These are phyloP conservation scores for Megalops cyprinoides DNA, from an alignment of 2,797 vertebrate species.

Conservation along the genomic window DNA sequence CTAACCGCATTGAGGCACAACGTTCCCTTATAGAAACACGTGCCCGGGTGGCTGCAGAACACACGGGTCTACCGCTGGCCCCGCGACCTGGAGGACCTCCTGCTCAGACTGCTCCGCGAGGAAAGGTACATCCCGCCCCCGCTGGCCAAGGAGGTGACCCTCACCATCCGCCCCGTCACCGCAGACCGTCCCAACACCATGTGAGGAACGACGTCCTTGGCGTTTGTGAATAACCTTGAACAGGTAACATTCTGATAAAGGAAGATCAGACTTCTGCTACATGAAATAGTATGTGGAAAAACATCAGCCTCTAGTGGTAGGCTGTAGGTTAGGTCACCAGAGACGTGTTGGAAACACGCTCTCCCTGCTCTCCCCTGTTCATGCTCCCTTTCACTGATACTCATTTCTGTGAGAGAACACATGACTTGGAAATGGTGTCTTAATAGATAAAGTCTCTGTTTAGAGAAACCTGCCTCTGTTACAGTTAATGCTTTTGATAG, in stretches of 20 bases:
- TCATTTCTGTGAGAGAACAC: background rate
- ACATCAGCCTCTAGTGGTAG: background rate
- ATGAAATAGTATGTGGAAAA: no score
- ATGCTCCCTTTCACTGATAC: background rate
- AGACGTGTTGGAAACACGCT: background rate
- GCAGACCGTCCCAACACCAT: constrained; percentile 30
- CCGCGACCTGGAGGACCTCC: constrained; percentile 79
- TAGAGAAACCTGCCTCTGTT: no score
- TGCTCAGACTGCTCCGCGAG: constrained; percentile 82
- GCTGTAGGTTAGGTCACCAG: background rate
- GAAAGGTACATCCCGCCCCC: constrained; percentile 82
- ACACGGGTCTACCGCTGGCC: constrained; percentile 86
- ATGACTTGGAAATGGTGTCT: background rate
- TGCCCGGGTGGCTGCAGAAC: constrained; percentile 89
- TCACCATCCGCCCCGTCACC: constrained; percentile 76
- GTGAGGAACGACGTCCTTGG: constrained; percentile 12
- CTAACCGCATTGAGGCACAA: background rate
- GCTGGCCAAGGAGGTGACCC: constrained; percentile 78
- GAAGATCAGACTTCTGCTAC: no score
- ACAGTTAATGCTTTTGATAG: no score
- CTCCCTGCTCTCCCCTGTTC: background rate
- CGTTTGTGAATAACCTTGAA: no score
- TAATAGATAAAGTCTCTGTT: background rate
- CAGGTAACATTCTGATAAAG: no score
- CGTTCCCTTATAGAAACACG: constrained; percentile 71